phyloP scores from a whole-genome alignment of 2,888 invertebrate species.

The Tupiocoris notatus region DNA sequence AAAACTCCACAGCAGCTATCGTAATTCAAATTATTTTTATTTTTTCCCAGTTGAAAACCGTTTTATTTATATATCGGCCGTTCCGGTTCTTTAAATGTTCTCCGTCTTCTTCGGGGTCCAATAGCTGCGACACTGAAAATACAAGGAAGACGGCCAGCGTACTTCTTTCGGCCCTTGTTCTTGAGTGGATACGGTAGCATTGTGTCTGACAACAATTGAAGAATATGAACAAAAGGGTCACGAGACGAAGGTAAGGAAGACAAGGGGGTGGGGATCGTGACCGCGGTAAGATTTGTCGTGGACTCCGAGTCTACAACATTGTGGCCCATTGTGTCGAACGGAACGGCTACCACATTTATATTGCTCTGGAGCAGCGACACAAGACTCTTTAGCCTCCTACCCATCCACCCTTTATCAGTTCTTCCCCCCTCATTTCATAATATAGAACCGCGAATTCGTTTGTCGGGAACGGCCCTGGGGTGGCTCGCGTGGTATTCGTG shows the following conservation, averaged over 20 bases:
- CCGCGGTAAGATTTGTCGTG: constrained; percentile 43
- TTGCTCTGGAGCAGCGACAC: constrained; percentile 31
- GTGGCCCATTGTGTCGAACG: constrained; percentile 30
- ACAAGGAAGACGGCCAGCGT: neutral
- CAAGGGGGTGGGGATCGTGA: constrained; percentile 35
- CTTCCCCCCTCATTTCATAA: constrained; percentile 39
- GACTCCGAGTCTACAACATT: constrained; percentile 31
- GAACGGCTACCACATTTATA: constrained; percentile 40
- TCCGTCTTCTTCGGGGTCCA: no score
- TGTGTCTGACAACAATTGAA: constrained; percentile 48
- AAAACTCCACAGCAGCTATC: neutral
- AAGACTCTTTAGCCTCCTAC: neutral
- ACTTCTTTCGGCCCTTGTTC: constrained; percentile 27
- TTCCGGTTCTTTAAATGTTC: neutral
- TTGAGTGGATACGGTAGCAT: constrained; percentile 44
- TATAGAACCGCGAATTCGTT: constrained; percentile 40
- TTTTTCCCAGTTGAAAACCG: neutral
- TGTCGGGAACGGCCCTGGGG: constrained; percentile 19
- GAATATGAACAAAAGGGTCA: constrained; percentile 48
- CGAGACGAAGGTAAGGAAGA: constrained; percentile 17
- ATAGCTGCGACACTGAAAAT: neutral
- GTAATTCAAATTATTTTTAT: no score
- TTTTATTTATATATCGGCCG: neutral
- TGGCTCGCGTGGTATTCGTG: constrained; percentile 31
- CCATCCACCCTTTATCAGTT: neutral